A percentile compares a stretch with the other conserved stretches of the same genome.
Conservation (phyloP, 2,888 invertebrate genomes). For the Trachelus iudaicus region DNA sequence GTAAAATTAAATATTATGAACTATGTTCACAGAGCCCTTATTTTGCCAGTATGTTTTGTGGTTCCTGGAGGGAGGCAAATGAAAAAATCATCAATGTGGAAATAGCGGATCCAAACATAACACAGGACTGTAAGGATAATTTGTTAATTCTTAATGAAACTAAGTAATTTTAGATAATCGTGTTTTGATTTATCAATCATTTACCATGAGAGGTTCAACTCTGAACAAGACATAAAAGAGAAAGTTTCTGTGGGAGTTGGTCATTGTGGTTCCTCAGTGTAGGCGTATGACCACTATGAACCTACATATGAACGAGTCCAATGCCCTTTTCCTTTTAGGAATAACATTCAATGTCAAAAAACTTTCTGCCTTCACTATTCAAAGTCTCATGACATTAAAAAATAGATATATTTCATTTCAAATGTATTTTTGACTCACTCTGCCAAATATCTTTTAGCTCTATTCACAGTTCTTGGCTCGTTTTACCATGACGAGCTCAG, state of each 20-base stretch:
- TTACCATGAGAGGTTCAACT: not conserved
- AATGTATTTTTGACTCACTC: not conserved
- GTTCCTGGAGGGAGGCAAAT: conserved; percentile 79
- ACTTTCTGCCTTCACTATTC: not conserved
- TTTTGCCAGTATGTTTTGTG: conserved; percentile 84
- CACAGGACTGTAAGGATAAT: conserved; percentile 70
- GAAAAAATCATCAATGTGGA: conserved; percentile 75
- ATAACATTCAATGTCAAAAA: not conserved
- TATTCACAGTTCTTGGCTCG: conserved; percentile 79
- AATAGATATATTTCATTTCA: not conserved
- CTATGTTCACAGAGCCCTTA: conserved; percentile 73
- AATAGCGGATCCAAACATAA: conserved; percentile 78
- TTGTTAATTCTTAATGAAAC: conserved; percentile 11
- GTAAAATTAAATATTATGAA: conserved; percentile 1
- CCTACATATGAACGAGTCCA: not conserved
- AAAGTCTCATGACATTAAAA: not conserved
- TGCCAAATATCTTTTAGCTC: conserved; percentile 67
- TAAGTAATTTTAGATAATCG: not conserved
- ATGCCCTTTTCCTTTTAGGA: not conserved
- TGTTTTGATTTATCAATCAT: not conserved
- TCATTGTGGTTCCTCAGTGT: not conserved
- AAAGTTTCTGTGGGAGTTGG: conserved; percentile 28
- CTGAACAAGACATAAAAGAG: conserved; percentile 17
- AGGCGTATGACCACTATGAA: not conserved
- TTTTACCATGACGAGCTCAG: conserved; percentile 81